These are phyloP conservation scores for Drosophila recens DNA, from an alignment of 2,888 invertebrate species.

Conservation along the genomic window DNA sequence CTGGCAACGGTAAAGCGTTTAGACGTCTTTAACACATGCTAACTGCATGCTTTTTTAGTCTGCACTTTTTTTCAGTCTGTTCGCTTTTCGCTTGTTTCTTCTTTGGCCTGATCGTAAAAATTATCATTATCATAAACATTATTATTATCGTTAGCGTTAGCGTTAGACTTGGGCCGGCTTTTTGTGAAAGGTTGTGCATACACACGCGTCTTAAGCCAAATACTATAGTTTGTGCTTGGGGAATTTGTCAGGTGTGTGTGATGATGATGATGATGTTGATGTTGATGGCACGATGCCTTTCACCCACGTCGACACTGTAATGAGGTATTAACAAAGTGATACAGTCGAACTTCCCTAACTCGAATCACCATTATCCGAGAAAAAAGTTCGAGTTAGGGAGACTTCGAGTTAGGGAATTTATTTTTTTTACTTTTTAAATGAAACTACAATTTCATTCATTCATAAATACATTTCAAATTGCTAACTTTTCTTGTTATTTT, in stretches of 20 bases:
- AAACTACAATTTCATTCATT: too few species aligned
- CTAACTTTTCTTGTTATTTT: too few species aligned
- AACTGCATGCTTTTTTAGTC: conserved; percentile 65
- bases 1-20: conserved; percentile 65
- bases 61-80: conserved; percentile 19
- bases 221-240: conserved; percentile 25
- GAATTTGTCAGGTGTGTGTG: conserved; percentile 38
- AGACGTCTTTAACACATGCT: conserved; percentile 68
- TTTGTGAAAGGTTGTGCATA: conserved; percentile 67
- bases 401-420: too few species aligned
- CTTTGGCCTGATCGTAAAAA: conserved; percentile 60
- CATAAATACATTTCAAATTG: too few species aligned
- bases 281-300: conserved; percentile 49
- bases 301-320: conserved; percentile 52
- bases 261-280: too few species aligned
- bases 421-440: too few species aligned
- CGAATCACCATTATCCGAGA: too few species aligned
- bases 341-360: too few species aligned
- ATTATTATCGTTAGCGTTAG: conserved; percentile 50
- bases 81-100: conserved; percentile 26
- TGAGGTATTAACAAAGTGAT: conserved; percentile 19
- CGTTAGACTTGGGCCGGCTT: conserved; percentile 19
- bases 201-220: conserved; percentile 42
- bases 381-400: too few species aligned
- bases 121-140: conserved; percentile 70